Evolutionary conservation across 1,140 invertebrate species (phyloP), one percentile per base, ranked within the genome.

Genomic region (Euglossa dilemma): DNA sequence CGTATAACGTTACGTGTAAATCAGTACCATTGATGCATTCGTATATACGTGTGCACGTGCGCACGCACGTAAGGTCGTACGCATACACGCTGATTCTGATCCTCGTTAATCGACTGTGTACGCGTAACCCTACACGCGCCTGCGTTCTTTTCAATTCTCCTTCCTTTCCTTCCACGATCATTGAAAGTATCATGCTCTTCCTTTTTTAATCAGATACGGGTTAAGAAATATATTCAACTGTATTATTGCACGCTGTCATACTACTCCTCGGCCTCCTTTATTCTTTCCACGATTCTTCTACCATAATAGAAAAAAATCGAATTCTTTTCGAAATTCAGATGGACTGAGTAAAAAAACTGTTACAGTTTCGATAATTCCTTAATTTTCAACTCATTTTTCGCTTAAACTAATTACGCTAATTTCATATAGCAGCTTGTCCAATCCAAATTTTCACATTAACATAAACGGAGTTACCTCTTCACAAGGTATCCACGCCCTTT

Each of bases 61-160:
- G 74, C 80, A 75, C 71, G 71, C 59, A 67, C 56, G 66, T 67
- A 81, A 36, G 11, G 12, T 63, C 36, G 52, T 47, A 74, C 71
- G 79, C 71, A 56, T 52, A 75, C 61, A 64, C 47, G 61, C 36
- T 50, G 57, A 71, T 67, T 69, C 25, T 76, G 54, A 82, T 76
- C 28, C 52, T 82, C 52, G 72, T 82, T 82, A 82, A 82, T 82
- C 80, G 80, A 82, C 80, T 82, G 63, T 82, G 45, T 75, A 76
- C 72, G 80, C 80, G 63, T 76, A 67, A 76, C 43, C 69, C 61
- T n/a, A 56, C 50, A 69, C 61, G 80, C 80, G 80, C 80, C 73
- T 82, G 80, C 80, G 80, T 82, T 64, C 80, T 69, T 76, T 69
- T 25, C 52, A 20, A 66, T 75, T 78, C 47, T 45, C 56, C 23